These are phyloP conservation scores for Psylliodes chrysocephalus DNA, from an alignment of 2,888 invertebrate species.

Conservation along the genomic window DNA sequence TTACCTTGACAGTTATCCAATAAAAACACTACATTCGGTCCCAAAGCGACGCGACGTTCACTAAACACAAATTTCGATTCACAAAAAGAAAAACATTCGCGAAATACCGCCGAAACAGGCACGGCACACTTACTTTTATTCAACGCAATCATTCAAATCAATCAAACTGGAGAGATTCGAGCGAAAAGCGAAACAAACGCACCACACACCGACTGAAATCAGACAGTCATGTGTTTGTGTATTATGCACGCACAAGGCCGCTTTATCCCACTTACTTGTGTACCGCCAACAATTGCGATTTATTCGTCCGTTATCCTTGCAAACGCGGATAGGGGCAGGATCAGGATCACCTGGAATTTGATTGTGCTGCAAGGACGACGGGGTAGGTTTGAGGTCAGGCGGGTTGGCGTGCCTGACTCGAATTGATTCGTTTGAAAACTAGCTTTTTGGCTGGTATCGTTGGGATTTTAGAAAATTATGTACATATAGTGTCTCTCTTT, in stretches of 20 bases:
- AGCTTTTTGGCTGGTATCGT: no score
- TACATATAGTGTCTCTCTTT: no score
- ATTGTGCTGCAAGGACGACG: conserved; percentile 20
- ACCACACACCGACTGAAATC: conserved; percentile 57
- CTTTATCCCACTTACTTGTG: conserved; percentile 49
- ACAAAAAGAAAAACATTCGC: conserved; percentile 30
- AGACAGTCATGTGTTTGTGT: conserved; percentile 57
- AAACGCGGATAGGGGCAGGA: conserved; percentile 20
- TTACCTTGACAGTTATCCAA: conserved; percentile 21
- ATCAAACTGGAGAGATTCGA: no score
- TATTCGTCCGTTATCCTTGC: conserved; percentile 1
- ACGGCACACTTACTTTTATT: conserved; percentile 1
- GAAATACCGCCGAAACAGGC: conserved; percentile 40
- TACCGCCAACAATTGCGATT: conserved; percentile 13
- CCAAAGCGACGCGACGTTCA: no score
- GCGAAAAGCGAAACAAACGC: no score
- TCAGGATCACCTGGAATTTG: conserved; percentile 32
- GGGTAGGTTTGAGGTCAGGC: not conserved
- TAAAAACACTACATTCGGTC: conserved; percentile 3
- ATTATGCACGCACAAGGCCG: conserved; percentile 61
- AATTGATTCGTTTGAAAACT: no score
- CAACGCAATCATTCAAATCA: conserved; percentile 45
- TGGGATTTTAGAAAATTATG: no score
- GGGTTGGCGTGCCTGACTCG: conserved; percentile 18
- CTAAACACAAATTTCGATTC: conserved; percentile 2